Conservation (phyloP, 1,140 invertebrate species). For the Hermetia illucens region DNA sequence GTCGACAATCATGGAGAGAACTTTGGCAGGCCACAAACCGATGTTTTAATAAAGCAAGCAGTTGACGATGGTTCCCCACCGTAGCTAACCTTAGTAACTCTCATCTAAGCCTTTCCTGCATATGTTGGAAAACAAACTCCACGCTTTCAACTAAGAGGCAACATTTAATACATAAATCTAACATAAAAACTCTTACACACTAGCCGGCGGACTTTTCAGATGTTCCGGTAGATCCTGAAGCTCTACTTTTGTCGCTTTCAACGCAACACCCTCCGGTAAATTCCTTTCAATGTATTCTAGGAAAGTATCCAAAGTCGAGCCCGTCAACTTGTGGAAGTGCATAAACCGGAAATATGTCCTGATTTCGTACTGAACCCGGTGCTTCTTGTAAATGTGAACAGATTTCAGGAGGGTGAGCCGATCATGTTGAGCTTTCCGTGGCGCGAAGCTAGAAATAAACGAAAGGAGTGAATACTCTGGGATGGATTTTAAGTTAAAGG, state of each 20-base stretch:
- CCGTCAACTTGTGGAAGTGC: slow-evolving; percentile 72
- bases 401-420: slow-evolving; percentile 73
- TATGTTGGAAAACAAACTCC: too few species aligned
- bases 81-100: too few species aligned
- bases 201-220: slow-evolving; percentile 26
- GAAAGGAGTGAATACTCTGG: slow-evolving; percentile 6
- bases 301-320: slow-evolving; percentile 89
- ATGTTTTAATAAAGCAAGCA: too few species aligned
- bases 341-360: slow-evolving; percentile 84
- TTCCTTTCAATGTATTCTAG: slow-evolving; percentile 95
- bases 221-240: slow-evolving; percentile 40
- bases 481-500: slow-evolving; percentile 3
- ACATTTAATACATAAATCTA: too few species aligned
- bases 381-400: slow-evolving; percentile 85
- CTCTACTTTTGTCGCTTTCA: slow-evolving; percentile 83
- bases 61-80: too few species aligned
- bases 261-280: slow-evolving; percentile 89
- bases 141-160: too few species aligned
- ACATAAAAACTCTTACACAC: too few species aligned
- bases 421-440: slow-evolving; percentile 55
- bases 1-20: too few species aligned
- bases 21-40: too few species aligned
- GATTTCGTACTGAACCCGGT: slow-evolving; percentile 90
- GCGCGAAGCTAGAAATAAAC: slow-evolving; percentile 44
- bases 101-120: too few species aligned